phyloP scores from a whole-genome alignment of 1,140 invertebrate species.

The Gryllus bimaculatus region DNA sequence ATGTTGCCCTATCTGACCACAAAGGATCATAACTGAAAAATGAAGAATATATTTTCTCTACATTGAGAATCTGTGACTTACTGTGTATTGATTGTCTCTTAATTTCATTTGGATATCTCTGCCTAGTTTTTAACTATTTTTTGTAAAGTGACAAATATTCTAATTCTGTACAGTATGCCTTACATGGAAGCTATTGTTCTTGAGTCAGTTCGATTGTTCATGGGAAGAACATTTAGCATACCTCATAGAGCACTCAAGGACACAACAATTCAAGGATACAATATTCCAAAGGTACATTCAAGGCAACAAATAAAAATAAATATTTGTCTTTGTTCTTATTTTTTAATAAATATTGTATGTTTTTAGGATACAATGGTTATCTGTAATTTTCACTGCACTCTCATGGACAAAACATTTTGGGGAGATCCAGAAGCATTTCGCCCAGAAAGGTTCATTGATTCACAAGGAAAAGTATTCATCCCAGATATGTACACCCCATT shows the following conservation, averaged over 20 bases:
- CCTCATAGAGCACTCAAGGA: conserved; percentile 65
- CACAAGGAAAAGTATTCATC: conserved; percentile 47
- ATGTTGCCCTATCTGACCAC: too few relatives aligned
- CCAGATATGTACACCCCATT: conserved; percentile 69
- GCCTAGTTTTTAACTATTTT: too few relatives aligned
- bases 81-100: too few relatives aligned
- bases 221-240: conserved; percentile 64
- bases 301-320: not conserved
- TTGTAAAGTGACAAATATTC: too few relatives aligned
- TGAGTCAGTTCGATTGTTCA: conserved; percentile 67
- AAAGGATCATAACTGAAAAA: too few relatives aligned
- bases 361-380: conserved; percentile 71
- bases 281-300: conserved; percentile 59
- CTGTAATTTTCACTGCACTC: conserved; percentile 65
- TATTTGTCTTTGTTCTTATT: not conserved
- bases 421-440: conserved; percentile 60
- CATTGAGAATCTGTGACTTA: too few relatives aligned
- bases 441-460: conserved; percentile 65
- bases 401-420: conserved; percentile 61
- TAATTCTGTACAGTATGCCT: conserved; percentile 48
- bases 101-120: too few relatives aligned
- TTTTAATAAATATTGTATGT: not conserved
- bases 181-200: conserved; percentile 68
- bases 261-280: conserved; percentile 57
- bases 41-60: too few relatives aligned